Conservation (phyloP, 2,888 invertebrate genomes). For the Argyresthia albistria region DNA sequence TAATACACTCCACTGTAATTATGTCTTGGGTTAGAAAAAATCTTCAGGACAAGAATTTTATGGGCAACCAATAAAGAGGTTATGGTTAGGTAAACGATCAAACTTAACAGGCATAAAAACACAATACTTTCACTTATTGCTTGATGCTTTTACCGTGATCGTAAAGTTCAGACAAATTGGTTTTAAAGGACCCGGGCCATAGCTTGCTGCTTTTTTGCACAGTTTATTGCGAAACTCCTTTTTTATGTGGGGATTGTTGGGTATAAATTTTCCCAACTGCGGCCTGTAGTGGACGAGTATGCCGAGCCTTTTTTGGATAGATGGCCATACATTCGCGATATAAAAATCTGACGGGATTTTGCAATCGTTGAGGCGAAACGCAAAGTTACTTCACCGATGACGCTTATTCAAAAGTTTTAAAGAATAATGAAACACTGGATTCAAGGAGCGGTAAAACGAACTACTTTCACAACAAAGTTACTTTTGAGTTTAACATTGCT, state of each 20-base stretch:
- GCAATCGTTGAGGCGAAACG: conserved; percentile 13
- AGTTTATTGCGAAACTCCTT: conserved; percentile 29
- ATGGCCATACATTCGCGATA: conserved; percentile 20
- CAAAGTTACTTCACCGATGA: background rate
- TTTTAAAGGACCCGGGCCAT: conserved; percentile 39
- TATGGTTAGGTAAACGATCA: conserved; percentile 52
- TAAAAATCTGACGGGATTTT: conserved; percentile 16
- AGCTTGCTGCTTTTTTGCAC: conserved; percentile 27
- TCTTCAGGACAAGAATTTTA: conserved; percentile 20
- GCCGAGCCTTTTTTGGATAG: conserved; percentile 21
- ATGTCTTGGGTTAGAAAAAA: conserved; percentile 24
- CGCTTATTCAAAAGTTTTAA: conserved; percentile 2
- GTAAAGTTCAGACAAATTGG: conserved; percentile 60
- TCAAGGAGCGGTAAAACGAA: background rate
- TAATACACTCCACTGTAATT: conserved; percentile 22
- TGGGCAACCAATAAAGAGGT: conserved; percentile 30
- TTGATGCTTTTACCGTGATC: conserved; percentile 48
- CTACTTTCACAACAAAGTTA: background rate
- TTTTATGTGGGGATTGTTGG: conserved; percentile 20
- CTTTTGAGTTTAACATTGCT: background rate
- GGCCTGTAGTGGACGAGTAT: conserved; percentile 19
- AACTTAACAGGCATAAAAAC: conserved; percentile 50
- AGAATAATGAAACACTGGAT: background rate
- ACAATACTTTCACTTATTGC: conserved; percentile 53
- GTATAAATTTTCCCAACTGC: conserved; percentile 21